phyloP scores from a whole-genome alignment of 2,113 vertebrate species.

The Tonatia bakeri region DNA sequence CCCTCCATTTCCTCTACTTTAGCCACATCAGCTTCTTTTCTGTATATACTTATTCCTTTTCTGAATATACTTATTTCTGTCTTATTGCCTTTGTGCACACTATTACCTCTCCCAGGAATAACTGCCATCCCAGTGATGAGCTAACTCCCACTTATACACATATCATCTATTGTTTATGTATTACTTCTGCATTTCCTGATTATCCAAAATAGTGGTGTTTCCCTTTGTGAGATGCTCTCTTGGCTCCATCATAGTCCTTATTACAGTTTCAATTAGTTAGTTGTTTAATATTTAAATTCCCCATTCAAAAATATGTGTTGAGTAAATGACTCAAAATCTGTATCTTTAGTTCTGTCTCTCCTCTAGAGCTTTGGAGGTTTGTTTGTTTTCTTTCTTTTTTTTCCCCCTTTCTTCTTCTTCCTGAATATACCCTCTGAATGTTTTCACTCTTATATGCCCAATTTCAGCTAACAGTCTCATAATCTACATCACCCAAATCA shows the following conservation, averaged over 20 bases:
- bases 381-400: not conserved
- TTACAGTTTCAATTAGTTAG: not conserved
- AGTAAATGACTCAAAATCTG: not conserved
- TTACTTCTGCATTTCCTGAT: not conserved
- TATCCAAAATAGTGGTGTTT: not conserved
- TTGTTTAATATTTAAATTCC: constrained; percentile 6
- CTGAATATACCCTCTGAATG: not conserved
- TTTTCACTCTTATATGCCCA: not conserved
- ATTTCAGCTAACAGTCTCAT: not conserved
- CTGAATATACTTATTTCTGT: not conserved
- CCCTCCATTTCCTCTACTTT: not conserved
- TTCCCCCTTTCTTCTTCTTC: not conserved
- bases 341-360: not conserved
- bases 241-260: not conserved
- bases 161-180: not conserved
- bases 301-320: not conserved
- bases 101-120: not conserved
- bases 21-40: not conserved
- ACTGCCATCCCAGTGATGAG: not conserved
- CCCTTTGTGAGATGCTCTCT: not conserved
- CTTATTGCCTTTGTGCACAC: not conserved
- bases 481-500: not conserved
- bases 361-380: not conserved
- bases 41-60: not conserved
- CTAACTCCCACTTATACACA: not conserved